phyloP scores from a whole-genome alignment of 2,113 vertebrate genomes.

The Callocephalon fimbriatum region DNA sequence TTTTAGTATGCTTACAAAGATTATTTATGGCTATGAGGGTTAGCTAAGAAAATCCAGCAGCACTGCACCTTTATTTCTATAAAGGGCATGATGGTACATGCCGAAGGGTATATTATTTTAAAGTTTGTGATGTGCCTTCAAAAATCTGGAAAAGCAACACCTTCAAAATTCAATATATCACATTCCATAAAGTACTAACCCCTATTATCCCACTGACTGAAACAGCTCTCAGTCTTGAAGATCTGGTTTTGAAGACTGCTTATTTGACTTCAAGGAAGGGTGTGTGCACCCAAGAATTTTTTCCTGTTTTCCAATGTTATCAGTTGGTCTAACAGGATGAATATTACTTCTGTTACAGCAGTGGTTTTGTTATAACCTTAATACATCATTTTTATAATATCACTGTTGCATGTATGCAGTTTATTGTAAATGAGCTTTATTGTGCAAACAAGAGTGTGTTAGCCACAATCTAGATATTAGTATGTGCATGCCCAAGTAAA shows the following conservation, averaged over 20 bases:
- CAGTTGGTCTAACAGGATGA: neutral
- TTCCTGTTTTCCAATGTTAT: neutral
- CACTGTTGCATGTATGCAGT: neutral
- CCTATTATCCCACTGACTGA: neutral
- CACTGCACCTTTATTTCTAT: neutral
- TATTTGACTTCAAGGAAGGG: neutral
- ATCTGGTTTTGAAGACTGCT: neutral
- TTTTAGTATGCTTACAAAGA: neutral
- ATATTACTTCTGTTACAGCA: neutral
- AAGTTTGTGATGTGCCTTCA: neutral
- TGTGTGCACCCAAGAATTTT: neutral
- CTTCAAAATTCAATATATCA: neutral
- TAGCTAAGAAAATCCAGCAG: neutral
- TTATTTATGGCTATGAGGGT: fast-evolving
- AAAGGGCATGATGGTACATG: neutral
- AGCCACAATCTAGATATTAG: neutral
- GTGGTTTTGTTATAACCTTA: neutral
- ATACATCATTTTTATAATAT: neutral
- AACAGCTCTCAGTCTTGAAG: neutral
- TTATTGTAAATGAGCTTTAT: neutral
- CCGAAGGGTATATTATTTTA: neutral
- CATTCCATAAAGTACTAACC: neutral
- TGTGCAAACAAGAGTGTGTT: neutral
- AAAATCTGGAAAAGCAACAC: neutral
- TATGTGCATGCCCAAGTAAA: neutral